A percentile compares a stretch with the other conserved stretches of the same genome.
Evolutionary conservation across 2,797 vertebrate species (phyloP).

Genomic region (Champsocephalus esox): DNA sequence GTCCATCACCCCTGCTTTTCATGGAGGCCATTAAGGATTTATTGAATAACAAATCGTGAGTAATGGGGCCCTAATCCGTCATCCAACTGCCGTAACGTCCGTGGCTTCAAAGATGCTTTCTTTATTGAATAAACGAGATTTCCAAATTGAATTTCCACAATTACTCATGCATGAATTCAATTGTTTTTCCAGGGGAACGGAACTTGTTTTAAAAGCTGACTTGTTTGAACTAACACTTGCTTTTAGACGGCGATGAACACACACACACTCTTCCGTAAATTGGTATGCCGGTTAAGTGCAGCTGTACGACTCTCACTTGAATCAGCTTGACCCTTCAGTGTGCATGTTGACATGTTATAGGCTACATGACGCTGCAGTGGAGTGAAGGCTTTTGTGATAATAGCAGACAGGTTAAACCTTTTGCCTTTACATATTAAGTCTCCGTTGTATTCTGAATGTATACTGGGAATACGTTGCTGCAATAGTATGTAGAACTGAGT

Average conservation of each 20-base stretch:
- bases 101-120: constrained; percentile 58
- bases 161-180: constrained; percentile 71
- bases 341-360: constrained; percentile 29
- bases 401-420: constrained; percentile 73
- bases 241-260: constrained; percentile 14
- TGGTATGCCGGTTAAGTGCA: constrained; percentile 8
- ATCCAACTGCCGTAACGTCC: constrained; percentile 65
- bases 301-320: constrained; percentile 16
- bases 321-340: constrained; percentile 8
- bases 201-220: constrained; percentile 21
- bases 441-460: background rate
- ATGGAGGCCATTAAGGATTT: constrained; percentile 87
- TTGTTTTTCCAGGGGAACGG: constrained; percentile 49
- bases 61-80: constrained; percentile 83
- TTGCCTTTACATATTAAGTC: constrained; percentile 18
- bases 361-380: constrained; percentile 33
- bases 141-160: constrained; percentile 75
- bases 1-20: constrained; percentile 82
- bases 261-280: background rate
- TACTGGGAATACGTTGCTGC: background rate
- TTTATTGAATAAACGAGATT: constrained; percentile 75
- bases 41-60: constrained; percentile 85
- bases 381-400: constrained; percentile 61
- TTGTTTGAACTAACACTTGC: constrained; percentile 21
- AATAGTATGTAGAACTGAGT: background rate